Evolutionary conservation across 1,140 invertebrate species (phyloP), one percentile per base, ranked within the genome.

Genomic region (Papilio dardanus): DNA sequence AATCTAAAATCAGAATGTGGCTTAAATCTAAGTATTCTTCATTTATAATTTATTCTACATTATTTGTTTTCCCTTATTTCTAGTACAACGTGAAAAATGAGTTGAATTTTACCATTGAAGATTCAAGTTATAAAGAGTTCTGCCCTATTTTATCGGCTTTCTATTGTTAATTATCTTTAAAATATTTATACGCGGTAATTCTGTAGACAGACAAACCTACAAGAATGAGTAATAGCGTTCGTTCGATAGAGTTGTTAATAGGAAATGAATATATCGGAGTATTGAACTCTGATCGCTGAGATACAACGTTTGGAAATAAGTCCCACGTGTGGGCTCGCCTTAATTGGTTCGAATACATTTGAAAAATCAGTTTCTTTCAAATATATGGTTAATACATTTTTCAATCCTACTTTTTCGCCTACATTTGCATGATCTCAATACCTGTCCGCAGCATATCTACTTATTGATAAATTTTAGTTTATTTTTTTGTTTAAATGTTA

Each of bases 251-350:
- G 71, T 80, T 79, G 81, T 81, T 84, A 81, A 81, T 81, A 77
- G 73, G 79, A 66, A 85, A 79, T 74, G 74, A 80, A 81, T 83
- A 81, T 79, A 76, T 66, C 62, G 76, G 79, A 79, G 76, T 79
- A 77, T 77, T 81, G 79, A 81, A 81, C 79, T 76, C 76, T 35
- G 46, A 30, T 71, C n/a, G 8, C 10, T n/a, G 50, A 54, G 46
- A 58, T 54, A 54, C 33, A 21, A 58, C 46, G 16, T 35, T 35
- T 40, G 46, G 33, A 35, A 73, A 73, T 58, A 14, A 71, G 42
- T 50, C 12, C 28, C 28, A 28, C 14, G 71, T 73, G 71, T 73
- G 50, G 42, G 71, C 46, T 7, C 24, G 21, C 46, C 71, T 54
- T 21, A 73, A 58, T 54, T 73, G 71, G 71, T 30, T 8, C 8